These are phyloP conservation scores for Myopa testacea DNA, from an alignment of 2,888 invertebrate genomes.

Conservation along the genomic window DNA sequence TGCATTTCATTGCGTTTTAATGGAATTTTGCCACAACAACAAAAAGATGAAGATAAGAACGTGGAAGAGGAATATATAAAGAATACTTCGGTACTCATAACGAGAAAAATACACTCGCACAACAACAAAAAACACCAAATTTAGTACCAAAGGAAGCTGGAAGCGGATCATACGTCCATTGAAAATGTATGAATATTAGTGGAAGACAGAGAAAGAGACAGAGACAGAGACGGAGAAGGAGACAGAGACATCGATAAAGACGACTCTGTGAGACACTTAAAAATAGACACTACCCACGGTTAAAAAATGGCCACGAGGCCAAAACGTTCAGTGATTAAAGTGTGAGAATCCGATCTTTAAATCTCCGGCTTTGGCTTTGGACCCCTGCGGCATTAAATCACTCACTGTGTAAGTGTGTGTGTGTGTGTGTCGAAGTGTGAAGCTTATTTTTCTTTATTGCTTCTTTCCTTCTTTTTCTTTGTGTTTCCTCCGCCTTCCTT, in stretches of 20 bases:
- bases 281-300: not conserved
- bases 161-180: not conserved
- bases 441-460: not conserved
- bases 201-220: not conserved
- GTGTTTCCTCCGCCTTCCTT: constrained; percentile 1
- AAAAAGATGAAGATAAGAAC: not conserved
- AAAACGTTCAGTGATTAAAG: not conserved
- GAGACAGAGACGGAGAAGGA: not conserved
- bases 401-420: not conserved
- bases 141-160: not conserved
- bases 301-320: not conserved
- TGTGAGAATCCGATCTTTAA: not conserved
- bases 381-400: too few species aligned
- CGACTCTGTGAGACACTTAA: not conserved
- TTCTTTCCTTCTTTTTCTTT: not conserved
- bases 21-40: constrained; percentile 24
- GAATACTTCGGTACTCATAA: not conserved
- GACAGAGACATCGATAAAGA: not conserved
- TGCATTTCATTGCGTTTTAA: constrained; percentile 36
- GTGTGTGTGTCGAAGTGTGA: too few species aligned
- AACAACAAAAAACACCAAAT: not conserved
- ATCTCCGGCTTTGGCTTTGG: too few species aligned
- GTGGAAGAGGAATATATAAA: not conserved
- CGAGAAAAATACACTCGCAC: not conserved
- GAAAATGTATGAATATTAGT: not conserved